A percentile compares a stretch with the other conserved stretches of the same genome.
These are phyloP conservation scores for Hippopotamus amphibius DNA, from an alignment of 2,113 vertebrate species.

Conservation along the genomic window DNA sequence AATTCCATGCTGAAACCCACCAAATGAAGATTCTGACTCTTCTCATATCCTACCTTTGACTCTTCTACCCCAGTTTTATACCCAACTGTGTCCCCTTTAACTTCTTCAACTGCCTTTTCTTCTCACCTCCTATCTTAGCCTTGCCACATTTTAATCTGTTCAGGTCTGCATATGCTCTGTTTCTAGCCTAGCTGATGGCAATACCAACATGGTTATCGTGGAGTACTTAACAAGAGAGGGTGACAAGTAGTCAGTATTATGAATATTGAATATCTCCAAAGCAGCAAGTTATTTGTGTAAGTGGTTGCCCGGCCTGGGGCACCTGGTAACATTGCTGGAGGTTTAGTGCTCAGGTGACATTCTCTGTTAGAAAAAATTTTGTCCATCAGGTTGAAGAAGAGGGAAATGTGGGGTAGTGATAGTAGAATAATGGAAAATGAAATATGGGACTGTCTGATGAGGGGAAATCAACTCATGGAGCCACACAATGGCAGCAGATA, in stretches of 20 bases:
- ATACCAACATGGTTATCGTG: background rate
- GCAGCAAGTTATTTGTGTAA: background rate
- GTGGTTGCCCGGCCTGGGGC: background rate
- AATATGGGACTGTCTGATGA: background rate
- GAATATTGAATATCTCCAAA: background rate
- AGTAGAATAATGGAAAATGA: background rate
- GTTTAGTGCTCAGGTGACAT: background rate
- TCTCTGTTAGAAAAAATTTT: background rate
- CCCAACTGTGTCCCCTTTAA: background rate
- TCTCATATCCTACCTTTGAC: background rate
- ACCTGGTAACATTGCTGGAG: background rate
- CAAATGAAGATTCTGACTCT: background rate
- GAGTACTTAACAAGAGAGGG: background rate
- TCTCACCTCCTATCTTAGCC: background rate
- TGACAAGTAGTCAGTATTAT: background rate
- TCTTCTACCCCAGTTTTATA: background rate
- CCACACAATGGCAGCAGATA: background rate
- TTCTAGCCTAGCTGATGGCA: background rate
- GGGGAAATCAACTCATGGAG: background rate
- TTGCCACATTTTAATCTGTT: background rate
- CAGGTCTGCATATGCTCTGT: background rate
- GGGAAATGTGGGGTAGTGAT: background rate
- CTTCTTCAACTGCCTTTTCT: background rate
- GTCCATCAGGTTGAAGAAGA: background rate
- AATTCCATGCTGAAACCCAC: background rate